Conservation (phyloP, 2,888 invertebrate species). For the Tineola bisselliella region DNA sequence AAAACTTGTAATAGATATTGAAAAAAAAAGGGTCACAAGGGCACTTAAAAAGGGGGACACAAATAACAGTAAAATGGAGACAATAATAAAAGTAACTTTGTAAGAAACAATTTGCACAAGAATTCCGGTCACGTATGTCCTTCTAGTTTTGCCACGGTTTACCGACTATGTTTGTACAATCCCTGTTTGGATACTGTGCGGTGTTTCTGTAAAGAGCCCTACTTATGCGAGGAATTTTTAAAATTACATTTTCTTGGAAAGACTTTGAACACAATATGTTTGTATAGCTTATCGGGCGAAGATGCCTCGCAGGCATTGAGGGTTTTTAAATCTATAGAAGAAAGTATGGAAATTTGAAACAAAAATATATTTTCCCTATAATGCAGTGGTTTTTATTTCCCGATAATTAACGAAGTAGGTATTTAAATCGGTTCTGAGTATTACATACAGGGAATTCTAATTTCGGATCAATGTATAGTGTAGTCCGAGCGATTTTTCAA, state of each 20-base stretch:
- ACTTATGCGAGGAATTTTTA: not conserved
- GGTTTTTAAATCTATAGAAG: too few relatives aligned
- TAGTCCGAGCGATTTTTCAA: too few relatives aligned
- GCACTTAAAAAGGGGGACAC: too few relatives aligned
- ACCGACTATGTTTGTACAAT: constrained; percentile 9
- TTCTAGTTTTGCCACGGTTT: constrained; percentile 6
- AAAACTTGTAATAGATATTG: too few relatives aligned
- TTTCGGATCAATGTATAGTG: too few relatives aligned
- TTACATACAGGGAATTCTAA: too few relatives aligned
- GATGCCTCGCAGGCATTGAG: not conserved
- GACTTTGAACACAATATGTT: not conserved
- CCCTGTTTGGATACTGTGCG: not conserved
- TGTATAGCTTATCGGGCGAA: not conserved
- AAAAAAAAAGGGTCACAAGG: too few relatives aligned
- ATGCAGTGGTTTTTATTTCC: too few relatives aligned
- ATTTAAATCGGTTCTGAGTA: too few relatives aligned
- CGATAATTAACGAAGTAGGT: too few relatives aligned
- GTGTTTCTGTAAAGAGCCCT: not conserved
- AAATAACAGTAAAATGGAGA: not conserved
- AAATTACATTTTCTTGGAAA: not conserved
- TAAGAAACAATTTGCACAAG: constrained; percentile 9
- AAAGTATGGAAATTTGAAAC: too few relatives aligned
- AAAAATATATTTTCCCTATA: too few relatives aligned
- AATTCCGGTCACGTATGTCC: constrained; percentile 2
- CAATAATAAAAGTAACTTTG: not conserved